These are phyloP conservation scores for Pollenia griseotomentosa DNA, from an alignment of 2,888 invertebrate genomes.

Conservation along the genomic window DNA sequence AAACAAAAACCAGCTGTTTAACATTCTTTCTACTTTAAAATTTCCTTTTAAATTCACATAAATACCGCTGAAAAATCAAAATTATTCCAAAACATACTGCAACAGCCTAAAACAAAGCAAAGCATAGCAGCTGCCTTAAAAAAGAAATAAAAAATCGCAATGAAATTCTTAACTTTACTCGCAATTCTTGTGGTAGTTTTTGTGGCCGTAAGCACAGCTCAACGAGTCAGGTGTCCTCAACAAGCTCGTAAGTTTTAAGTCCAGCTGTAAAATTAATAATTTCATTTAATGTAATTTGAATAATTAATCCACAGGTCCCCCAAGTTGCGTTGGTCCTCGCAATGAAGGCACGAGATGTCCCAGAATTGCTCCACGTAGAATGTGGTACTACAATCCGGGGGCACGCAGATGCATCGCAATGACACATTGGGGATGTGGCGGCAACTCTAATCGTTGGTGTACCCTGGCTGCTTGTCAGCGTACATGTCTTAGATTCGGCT, in stretches of 20 bases:
- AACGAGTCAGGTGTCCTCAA: not conserved
- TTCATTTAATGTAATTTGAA: not conserved
- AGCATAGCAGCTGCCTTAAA: too few species aligned
- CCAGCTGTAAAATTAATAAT: not conserved
- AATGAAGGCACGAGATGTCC: slow-evolving; percentile 4
- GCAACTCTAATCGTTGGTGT: slow-evolving; percentile 67
- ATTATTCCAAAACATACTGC: too few species aligned
- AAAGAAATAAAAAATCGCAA: not conserved
- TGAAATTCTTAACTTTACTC: not conserved
- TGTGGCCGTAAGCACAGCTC: not conserved
- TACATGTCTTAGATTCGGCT: not conserved
- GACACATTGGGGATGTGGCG: slow-evolving; percentile 58
- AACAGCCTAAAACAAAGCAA: too few species aligned
- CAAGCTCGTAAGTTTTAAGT: not conserved
- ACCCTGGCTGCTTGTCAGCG: slow-evolving; percentile 14
- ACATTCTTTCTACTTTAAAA: too few species aligned
- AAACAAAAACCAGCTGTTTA: too few species aligned
- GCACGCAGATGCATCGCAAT: slow-evolving; percentile 28
- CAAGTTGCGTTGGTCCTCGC: not conserved
- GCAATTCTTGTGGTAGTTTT: not conserved
- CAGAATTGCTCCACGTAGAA: not conserved
- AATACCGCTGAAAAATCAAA: too few species aligned
- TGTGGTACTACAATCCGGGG: slow-evolving; percentile 57
- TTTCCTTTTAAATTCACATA: too few species aligned
- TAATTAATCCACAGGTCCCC: not conserved